phyloP scores from a whole-genome alignment of 1,140 invertebrate species.

The Drosophila oshimai region DNA sequence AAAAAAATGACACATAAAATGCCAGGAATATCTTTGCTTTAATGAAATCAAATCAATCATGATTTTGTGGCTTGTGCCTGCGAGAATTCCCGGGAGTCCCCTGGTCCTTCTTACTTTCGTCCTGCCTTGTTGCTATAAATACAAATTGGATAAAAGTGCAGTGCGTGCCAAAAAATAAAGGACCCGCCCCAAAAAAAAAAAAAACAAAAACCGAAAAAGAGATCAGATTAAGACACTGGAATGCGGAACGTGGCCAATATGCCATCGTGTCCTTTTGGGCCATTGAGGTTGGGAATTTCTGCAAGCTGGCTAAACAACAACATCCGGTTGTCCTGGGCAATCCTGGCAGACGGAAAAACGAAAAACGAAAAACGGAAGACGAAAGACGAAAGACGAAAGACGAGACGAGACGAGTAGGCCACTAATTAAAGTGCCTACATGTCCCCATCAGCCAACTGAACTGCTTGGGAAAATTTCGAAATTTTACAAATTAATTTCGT shows the following conservation, averaged over 20 bases:
- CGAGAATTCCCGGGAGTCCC: neutral
- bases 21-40: slow-evolving; percentile 15
- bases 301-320: slow-evolving; percentile 27
- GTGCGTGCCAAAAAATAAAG: slow-evolving; percentile 34
- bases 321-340: slow-evolving; percentile 20
- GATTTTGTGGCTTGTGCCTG: neutral
- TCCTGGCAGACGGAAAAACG: neutral
- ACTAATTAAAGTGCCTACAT: slow-evolving; percentile 65
- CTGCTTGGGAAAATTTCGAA: slow-evolving; percentile 47
- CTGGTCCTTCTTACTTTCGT: neutral
- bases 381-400: no score
- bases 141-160: slow-evolving; percentile 54
- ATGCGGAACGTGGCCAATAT: slow-evolving; percentile 45
- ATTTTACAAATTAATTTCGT: slow-evolving; percentile 79
- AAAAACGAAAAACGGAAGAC: no score
- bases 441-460: neutral
- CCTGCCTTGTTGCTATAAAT: slow-evolving; percentile 1
- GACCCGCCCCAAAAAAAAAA: neutral
- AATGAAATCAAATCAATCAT: slow-evolving; percentile 45
- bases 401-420: neutral
- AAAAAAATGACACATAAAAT: slow-evolving; percentile 23
- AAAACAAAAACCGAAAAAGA: neutral
- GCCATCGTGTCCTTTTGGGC: slow-evolving; percentile 3
- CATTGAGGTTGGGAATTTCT: slow-evolving; percentile 24
- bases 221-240: slow-evolving; percentile 45